Percentiles rank a stretch among this genome's conserved stretches.
Evolutionary conservation across 2,888 invertebrate genomes (phyloP).

Genomic region (Bugula neritina): DNA sequence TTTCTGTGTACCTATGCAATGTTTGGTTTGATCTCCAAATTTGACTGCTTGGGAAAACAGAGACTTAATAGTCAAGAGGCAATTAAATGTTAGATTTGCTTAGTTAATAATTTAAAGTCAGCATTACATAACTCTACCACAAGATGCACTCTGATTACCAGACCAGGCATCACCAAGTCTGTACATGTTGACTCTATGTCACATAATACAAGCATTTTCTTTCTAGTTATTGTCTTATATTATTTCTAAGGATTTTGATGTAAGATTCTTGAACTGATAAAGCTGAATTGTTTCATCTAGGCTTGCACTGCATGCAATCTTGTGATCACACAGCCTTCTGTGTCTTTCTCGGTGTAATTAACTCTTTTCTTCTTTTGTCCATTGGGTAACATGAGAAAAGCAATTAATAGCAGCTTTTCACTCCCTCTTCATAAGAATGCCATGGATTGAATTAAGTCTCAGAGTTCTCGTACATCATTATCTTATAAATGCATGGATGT

Average conservation of each 20-base stretch:
- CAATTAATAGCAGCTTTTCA: conserved; percentile 22
- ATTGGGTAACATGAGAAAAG: neutral
- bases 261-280: neutral
- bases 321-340: neutral
- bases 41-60: too few species aligned
- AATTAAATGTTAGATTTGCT: too few species aligned
- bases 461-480: neutral
- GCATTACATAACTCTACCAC: too few species aligned
- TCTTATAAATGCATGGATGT: neutral
- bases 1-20: too few species aligned
- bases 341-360: neutral
- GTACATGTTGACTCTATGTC: too few species aligned
- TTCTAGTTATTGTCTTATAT: neutral
- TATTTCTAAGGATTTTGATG: neutral
- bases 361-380: neutral
- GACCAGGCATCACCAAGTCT: too few species aligned
- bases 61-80: too few species aligned
- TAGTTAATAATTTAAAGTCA: too few species aligned
- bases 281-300: neutral
- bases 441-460: neutral
- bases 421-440: neutral
- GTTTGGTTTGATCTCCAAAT: too few species aligned
- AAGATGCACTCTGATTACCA: too few species aligned
- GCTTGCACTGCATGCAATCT: neutral
- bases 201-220: conserved; percentile 5